phyloP scores from a whole-genome alignment of 2,113 vertebrate genomes.

The Urocolius indicus region DNA sequence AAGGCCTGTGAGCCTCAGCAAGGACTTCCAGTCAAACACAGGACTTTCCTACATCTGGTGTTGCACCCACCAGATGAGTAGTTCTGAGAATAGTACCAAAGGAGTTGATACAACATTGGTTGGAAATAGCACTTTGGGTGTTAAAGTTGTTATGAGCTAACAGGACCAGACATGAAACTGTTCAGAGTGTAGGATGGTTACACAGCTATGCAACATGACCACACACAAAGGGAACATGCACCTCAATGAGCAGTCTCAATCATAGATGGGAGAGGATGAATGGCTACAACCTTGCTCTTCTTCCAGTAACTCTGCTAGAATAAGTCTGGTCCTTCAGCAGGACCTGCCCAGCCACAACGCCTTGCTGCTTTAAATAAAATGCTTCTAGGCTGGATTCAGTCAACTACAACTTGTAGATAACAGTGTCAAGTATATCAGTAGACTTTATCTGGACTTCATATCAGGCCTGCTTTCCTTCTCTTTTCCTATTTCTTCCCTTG shows the following conservation, averaged over 20 bases:
- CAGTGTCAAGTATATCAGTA: not conserved
- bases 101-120: not conserved
- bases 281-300: not conserved
- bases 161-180: rapidly evolving
- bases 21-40: not conserved
- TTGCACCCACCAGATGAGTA: not conserved
- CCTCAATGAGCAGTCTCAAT: not conserved
- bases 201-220: not conserved
- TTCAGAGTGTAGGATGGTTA: not conserved
- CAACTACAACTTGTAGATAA: not conserved
- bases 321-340: not conserved
- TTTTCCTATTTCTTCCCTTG: not conserved
- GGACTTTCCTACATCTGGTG: not conserved
- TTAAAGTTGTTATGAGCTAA: not conserved
- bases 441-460: not conserved
- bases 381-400: not conserved
- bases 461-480: not conserved
- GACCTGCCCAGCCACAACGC: not conserved
- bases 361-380: not conserved
- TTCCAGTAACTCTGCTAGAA: not conserved
- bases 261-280: not conserved
- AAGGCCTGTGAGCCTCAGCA: not conserved
- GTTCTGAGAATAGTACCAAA: not conserved
- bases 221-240: not conserved
- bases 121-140: not conserved